Percentiles rank a stretch among this genome's conserved stretches.
These are phyloP conservation scores for Scelioninae gen. 1 DNA, from an alignment of 2,888 invertebrate species.

Conservation along the genomic window DNA sequence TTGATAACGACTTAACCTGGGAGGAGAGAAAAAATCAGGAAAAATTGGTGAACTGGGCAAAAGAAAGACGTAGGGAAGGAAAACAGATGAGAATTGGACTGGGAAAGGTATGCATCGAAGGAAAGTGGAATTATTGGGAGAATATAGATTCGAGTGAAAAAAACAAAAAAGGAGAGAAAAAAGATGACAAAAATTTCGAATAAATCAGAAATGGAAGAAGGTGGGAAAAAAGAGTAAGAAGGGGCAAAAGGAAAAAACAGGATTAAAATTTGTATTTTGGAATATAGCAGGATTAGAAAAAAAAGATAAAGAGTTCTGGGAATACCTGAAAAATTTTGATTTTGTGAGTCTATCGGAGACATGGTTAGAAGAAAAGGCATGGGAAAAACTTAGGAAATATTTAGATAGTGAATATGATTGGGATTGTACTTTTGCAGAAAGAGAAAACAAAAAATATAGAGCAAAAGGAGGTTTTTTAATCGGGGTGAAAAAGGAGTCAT, in stretches of 20 bases:
- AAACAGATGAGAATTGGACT: too few relatives aligned
- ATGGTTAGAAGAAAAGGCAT: conserved; percentile 67
- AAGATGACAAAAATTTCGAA: conserved; percentile 7
- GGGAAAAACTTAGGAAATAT: conserved; percentile 36
- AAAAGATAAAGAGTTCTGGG: conserved; percentile 68
- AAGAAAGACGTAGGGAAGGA: too few relatives aligned
- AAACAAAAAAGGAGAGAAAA: conserved; percentile 49
- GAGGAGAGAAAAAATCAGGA: too few relatives aligned
- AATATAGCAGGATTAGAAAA: conserved; percentile 66
- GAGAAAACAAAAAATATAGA: conserved; percentile 55
- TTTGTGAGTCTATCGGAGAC: conserved; percentile 66
- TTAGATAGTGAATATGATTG: conserved; percentile 57
- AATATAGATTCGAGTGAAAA: too few relatives aligned
- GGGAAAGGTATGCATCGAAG: too few relatives aligned
- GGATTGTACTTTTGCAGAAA: conserved; percentile 32
- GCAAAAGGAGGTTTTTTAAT: conserved; percentile 62
- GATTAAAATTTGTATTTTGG: conserved; percentile 39
- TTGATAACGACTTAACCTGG: conserved; percentile 52
- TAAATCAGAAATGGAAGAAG: too few relatives aligned
- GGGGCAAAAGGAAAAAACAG: conserved; percentile 32
- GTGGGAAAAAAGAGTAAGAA: conserved; percentile 30
- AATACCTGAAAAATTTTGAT: conserved; percentile 52
- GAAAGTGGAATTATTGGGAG: too few relatives aligned
- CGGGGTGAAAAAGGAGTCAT: conserved; percentile 46
- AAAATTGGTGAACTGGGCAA: too few relatives aligned